Evolutionary conservation across 2,797 vertebrate species (phyloP).

Genomic region (Neomorphus geoffroyi): DNA sequence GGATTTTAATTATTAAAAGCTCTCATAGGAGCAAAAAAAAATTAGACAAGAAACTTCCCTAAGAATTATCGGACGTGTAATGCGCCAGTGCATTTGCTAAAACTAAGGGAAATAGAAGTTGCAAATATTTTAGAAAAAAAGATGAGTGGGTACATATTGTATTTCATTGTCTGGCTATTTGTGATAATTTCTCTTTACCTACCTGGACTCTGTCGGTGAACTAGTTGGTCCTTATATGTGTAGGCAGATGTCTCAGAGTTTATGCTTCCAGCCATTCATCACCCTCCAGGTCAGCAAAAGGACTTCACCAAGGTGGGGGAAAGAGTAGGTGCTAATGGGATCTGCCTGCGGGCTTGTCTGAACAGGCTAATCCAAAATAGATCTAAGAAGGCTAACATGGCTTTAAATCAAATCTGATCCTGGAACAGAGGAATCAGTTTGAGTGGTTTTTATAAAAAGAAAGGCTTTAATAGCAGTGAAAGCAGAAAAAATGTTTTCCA

Average conservation of each 20-base stretch:
- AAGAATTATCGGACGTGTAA: background rate
- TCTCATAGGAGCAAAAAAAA: background rate
- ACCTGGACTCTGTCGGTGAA: background rate
- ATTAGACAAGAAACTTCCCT: background rate
- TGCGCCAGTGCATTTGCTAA: background rate
- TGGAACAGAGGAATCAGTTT: background rate
- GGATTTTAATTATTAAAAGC: background rate
- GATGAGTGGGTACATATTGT: fast-evolving
- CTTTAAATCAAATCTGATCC: background rate
- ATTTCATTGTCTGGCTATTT: background rate
- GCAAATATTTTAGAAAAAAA: background rate
- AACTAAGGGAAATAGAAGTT: background rate
- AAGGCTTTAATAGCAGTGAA: background rate
- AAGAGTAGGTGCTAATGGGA: background rate
- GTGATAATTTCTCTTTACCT: background rate
- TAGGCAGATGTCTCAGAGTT: background rate
- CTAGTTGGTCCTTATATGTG: background rate
- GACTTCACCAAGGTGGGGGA: background rate
- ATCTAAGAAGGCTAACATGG: background rate
- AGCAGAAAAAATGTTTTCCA: background rate
- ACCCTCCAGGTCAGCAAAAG: background rate
- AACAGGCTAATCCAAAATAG: background rate
- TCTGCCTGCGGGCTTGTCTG: background rate
- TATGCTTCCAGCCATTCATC: background rate
- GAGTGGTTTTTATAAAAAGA: background rate